phyloP scores from a whole-genome alignment of 1,140 invertebrate species.

The Yoshiicerus persimilis region DNA sequence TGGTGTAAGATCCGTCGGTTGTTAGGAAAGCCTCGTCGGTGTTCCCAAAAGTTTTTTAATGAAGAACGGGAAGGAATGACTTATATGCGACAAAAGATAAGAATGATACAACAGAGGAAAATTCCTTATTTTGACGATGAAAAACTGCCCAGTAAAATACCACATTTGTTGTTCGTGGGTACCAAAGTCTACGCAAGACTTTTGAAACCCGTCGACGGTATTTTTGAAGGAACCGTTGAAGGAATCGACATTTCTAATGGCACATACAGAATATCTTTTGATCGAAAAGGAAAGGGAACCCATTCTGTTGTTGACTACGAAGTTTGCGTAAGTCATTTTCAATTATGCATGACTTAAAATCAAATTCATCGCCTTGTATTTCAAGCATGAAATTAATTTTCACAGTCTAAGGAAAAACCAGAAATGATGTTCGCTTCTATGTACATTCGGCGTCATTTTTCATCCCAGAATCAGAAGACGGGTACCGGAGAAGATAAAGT shows the following conservation, averaged over 20 bases:
- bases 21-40: constrained; percentile 95
- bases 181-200: constrained; percentile 91
- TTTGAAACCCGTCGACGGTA: constrained; percentile 89
- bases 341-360: no score
- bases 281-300: constrained; percentile 87
- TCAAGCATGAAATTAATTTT: neutral
- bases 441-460: constrained; percentile 77
- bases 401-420: constrained; percentile 78
- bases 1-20: constrained; percentile 93
- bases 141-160: constrained; percentile 94
- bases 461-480: no score
- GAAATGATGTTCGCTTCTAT: constrained; percentile 86
- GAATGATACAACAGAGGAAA: constrained; percentile 91
- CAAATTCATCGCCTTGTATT: neutral
- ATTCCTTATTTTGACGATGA: constrained; percentile 75
- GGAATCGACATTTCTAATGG: constrained; percentile 94
- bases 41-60: constrained; percentile 88
- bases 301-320: constrained; percentile 96
- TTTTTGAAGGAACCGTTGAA: constrained; percentile 94
- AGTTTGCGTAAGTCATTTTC: constrained; percentile 68
- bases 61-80: constrained; percentile 91
- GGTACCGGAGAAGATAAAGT: constrained; percentile 54
- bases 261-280: constrained; percentile 95
- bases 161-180: constrained; percentile 91
- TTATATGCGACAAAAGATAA: constrained; percentile 85